Evolutionary conservation across 37 sponge, comb jelly and placozoan species (phyloP), one percentile per base, ranked within the genome.

Genomic region (Tethya wilhelma): DNA sequence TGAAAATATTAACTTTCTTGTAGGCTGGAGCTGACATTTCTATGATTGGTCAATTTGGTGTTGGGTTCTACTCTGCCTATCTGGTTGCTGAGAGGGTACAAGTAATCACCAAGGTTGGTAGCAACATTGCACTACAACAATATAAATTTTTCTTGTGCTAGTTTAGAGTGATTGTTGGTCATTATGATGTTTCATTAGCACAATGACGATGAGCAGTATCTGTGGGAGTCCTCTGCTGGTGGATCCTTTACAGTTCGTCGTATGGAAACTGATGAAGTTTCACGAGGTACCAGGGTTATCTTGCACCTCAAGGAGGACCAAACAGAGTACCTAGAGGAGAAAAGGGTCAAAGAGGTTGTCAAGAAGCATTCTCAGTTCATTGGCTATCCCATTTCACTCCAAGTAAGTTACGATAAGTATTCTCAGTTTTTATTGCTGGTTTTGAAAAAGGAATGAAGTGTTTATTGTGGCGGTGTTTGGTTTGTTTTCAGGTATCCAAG

Each of bases 1-100:
- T 26, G 11, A 8, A 9, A 67, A 8, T 67, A 9, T 67, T 8
- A 44, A 17, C 34, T 9, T 45, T 29, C 2, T 38, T 69, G 12
- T 45, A 94, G 92, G 97, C 99, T 83, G 99, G 99, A 68, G 99
- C 99, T 64, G 99, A 98, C 59, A 98, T 98, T 20, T 93, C 95
- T 33, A 98, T 98, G 99, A 98, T 98, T 86, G 99, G 99, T 37
- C 99, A 98, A 74, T 98, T 98, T 79, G 99, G 99, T 87, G 99
- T 98, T 46, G 99, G 99, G 2, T 98, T 98, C 94, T 98, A 98
- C 81, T 98, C 99, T 8, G 73, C 94, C 39, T 98, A 98, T 62
- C 86, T 98, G 2, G 93, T 98, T 29, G 83, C 97, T 41, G 97
- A 98, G n/a, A 79, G 84, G 17, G 97, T 96, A 0, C 60, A 82